These are phyloP conservation scores for Platypus cylindrus DNA, from an alignment of 2,888 invertebrate species.

Conservation along the genomic window DNA sequence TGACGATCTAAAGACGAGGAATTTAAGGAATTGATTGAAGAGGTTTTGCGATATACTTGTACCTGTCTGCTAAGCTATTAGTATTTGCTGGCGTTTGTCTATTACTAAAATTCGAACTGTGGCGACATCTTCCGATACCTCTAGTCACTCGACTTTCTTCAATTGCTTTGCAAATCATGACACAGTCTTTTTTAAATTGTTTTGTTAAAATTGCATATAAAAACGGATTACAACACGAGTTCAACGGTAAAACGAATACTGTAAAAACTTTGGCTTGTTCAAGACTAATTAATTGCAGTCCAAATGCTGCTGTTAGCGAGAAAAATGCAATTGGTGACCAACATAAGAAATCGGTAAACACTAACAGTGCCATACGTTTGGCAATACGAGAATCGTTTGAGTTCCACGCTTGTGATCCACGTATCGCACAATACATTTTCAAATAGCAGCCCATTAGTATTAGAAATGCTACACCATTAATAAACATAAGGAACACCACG, in stretches of 20 bases:
- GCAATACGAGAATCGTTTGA: conserved; percentile 94
- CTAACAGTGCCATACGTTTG: conserved; percentile 90
- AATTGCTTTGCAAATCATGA: conserved; percentile 88
- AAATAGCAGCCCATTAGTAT: conserved; percentile 92
- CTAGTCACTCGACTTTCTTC: conserved; percentile 86
- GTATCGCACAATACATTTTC: conserved; percentile 94
- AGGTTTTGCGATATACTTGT: conserved; percentile 2
- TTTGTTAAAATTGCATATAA: conserved; percentile 95
- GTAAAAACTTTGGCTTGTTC: conserved; percentile 92
- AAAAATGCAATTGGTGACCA: conserved; percentile 98
- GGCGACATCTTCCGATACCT: conserved; percentile 74
- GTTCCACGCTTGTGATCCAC: conserved; percentile 96
- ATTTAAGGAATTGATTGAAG: background rate
- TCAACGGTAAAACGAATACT: conserved; percentile 89
- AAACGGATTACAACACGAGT: conserved; percentile 96
- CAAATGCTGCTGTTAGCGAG: conserved; percentile 86
- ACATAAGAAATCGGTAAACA: conserved; percentile 94
- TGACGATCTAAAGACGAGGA: conserved; percentile 38
- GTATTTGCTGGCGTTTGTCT: conserved; percentile 79
- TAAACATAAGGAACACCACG: conserved; percentile 78
- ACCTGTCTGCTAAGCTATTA: conserved; percentile 65
- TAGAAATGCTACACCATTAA: conserved; percentile 88
- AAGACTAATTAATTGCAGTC: conserved; percentile 76
- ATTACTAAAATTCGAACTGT: conserved; percentile 79
- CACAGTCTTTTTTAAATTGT: conserved; percentile 95